Percentiles rank a stretch among this genome's conserved stretches.
Conservation (phyloP, 2,113 vertebrate species). For the Urocynchramus pylzowi region DNA sequence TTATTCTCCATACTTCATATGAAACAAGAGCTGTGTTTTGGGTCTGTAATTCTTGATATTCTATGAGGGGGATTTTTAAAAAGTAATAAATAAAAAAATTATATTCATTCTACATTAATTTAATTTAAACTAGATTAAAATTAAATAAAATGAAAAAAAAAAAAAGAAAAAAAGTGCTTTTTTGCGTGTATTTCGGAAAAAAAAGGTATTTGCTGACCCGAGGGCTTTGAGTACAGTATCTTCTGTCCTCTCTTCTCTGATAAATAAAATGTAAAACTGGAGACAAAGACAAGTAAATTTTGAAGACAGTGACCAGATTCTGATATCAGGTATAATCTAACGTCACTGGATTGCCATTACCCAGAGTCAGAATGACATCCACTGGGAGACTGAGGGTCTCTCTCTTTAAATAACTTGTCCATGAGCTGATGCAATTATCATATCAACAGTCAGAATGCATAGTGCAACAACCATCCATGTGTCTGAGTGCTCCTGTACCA, state of each 20-base stretch:
- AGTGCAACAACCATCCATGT: neutral
- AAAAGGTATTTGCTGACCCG: neutral
- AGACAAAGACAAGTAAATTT: neutral
- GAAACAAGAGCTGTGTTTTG: constrained; percentile 34
- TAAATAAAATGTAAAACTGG: neutral
- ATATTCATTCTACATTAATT: neutral
- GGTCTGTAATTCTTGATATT: neutral
- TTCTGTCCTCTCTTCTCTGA: neutral
- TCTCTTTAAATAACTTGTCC: neutral
- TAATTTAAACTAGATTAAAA: neutral
- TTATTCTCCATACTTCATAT: constrained; percentile 28
- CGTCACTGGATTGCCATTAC: neutral
- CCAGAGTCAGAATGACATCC: neutral
- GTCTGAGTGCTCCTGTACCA: neutral
- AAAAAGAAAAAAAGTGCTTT: accelerated
- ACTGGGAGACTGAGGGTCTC: neutral
- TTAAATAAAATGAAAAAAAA: neutral
- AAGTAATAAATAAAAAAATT: neutral
- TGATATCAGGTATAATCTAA: neutral
- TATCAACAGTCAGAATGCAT: neutral
- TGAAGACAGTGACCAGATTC: neutral
- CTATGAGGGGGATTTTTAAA: neutral
- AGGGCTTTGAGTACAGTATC: neutral
- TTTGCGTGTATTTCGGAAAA: neutral
- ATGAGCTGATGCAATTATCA: neutral